Evolutionary conservation across 2,797 vertebrate species (phyloP).

Genomic region (Columba guinea): DNA sequence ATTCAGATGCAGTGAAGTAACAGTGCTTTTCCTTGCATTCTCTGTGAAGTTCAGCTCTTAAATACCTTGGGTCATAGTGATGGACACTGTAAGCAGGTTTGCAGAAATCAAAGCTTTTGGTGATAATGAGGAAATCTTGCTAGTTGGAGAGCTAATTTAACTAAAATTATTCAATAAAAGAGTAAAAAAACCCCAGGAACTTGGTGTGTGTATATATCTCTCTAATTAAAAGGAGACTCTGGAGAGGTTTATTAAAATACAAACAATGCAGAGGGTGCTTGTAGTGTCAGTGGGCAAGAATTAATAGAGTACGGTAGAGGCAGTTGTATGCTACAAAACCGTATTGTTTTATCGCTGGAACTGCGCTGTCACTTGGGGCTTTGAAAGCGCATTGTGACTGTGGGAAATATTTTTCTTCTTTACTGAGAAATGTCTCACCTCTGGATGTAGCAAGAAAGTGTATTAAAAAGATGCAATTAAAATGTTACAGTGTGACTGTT

Average conservation of each 20-base stretch:
- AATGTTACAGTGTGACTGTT: background rate
- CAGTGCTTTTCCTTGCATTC: background rate
- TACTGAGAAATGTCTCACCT: background rate
- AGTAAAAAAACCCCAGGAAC: background rate
- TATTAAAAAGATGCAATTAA: background rate
- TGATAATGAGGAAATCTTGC: background rate
- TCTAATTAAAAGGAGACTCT: slow-evolving; percentile 12
- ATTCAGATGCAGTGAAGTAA: background rate
- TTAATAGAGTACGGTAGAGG: background rate
- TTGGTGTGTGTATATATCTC: background rate
- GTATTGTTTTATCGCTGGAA: background rate
- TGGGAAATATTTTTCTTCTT: background rate
- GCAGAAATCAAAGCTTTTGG: background rate
- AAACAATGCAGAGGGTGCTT: background rate
- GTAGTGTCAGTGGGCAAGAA: background rate
- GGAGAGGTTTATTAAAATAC: background rate
- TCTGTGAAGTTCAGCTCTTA: background rate
- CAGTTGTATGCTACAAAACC: background rate
- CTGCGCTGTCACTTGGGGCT: background rate
- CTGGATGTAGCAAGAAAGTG: background rate
- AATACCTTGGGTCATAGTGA: background rate
- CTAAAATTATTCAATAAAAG: background rate
- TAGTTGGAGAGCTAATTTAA: background rate
- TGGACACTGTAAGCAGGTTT: background rate
- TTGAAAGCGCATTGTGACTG: background rate